Conservation (phyloP, 2,888 invertebrate genomes). For the Cryptus viduatorius region DNA sequence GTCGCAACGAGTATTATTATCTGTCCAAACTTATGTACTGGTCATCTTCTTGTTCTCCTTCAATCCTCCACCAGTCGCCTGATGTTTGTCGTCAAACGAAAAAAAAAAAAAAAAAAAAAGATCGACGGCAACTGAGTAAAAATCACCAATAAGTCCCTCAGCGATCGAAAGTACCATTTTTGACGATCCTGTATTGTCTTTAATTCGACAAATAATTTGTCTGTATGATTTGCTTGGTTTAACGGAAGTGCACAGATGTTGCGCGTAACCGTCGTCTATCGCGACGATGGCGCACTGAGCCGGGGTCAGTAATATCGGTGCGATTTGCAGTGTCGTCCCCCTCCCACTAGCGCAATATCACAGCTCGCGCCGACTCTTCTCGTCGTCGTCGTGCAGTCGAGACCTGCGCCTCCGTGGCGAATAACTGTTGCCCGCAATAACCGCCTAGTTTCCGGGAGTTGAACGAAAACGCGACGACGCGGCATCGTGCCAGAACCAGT, state of each 20-base stretch:
- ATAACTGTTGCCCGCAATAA: conserved; percentile 68
- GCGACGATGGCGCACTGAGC: conserved; percentile 52
- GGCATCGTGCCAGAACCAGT: conserved; percentile 81
- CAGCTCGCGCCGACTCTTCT: conserved; percentile 64
- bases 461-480: conserved; percentile 79
- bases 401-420: conserved; percentile 64
- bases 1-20: conserved; percentile 42
- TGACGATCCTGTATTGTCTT: neutral
- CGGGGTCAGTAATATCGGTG: conserved; percentile 58
- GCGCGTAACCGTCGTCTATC: conserved; percentile 31
- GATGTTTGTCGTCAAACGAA: neutral
- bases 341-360: neutral
- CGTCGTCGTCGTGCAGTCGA: conserved; percentile 16
- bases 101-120: neutral
- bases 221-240: neutral
- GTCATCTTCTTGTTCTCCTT: conserved; percentile 6
- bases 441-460: conserved; percentile 61
- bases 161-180: neutral
- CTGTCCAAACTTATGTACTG: conserved; percentile 45
- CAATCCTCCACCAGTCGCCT: neutral
- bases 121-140: neutral
- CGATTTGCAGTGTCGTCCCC: conserved; percentile 33
- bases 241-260: conserved; percentile 27
- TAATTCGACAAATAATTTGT: neutral
- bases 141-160: neutral